phyloP scores from a whole-genome alignment of 1,140 invertebrate genomes.

The Macrobrachium rosenbergii region DNA sequence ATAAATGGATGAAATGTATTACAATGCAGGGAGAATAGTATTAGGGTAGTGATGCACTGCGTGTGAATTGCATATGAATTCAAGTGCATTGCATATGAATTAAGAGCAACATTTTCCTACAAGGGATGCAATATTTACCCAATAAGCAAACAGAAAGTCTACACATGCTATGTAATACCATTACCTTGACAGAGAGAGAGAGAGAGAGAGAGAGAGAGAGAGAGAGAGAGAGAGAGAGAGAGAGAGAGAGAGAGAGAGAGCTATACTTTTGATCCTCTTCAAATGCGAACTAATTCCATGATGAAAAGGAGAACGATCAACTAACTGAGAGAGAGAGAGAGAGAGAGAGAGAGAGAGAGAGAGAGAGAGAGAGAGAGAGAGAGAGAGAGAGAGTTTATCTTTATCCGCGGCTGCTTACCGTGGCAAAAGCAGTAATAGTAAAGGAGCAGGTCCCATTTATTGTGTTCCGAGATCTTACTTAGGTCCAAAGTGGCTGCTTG shows the following conservation, averaged over 20 bases:
- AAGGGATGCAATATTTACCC: no score
- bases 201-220: background rate
- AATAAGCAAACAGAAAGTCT: background rate
- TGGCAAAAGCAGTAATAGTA: slow-evolving; percentile 55
- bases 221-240: background rate
- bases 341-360: background rate
- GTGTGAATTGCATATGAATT: no score
- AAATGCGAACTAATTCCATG: no score
- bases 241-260: background rate
- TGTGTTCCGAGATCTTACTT: slow-evolving; percentile 29
- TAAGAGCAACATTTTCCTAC: no score
- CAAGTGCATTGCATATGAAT: no score
- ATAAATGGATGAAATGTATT: no score
- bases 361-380: background rate
- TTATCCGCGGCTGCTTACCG: slow-evolving; percentile 28
- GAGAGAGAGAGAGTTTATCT: background rate
- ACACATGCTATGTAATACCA: no score
- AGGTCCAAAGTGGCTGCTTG: slow-evolving; percentile 34
- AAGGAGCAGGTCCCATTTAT: slow-evolving; percentile 44
- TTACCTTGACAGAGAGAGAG: no score
- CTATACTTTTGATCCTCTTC: no score
- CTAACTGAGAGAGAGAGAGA: background rate
- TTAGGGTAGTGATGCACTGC: no score
- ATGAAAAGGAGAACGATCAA: no score
- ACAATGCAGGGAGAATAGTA: no score